Conservation (phyloP, 1,140 invertebrate genomes). For the Drosophila ercepeae region DNA sequence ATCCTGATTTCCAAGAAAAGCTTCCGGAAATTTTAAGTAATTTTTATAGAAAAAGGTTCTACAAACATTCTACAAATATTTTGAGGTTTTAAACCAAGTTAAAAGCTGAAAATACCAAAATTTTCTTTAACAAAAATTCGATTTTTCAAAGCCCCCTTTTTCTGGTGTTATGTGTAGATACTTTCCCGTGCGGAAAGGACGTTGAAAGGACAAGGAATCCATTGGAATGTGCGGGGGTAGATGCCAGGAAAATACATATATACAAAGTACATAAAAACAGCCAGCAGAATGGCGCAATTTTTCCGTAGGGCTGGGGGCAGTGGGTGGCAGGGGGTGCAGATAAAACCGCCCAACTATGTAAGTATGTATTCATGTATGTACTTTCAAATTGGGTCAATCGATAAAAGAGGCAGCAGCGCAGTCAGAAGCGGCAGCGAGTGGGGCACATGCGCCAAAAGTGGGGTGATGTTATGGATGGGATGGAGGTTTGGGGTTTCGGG, state of each 20-base stretch:
- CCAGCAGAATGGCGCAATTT: slow-evolving; percentile 34
- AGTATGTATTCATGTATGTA: slow-evolving; percentile 36
- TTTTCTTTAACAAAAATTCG: background rate
- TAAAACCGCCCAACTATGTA: slow-evolving; percentile 48
- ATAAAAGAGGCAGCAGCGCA: slow-evolving; percentile 58
- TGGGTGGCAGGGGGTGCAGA: slow-evolving; percentile 17
- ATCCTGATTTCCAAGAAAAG: too few species aligned
- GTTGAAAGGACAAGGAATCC: slow-evolving; percentile 74
- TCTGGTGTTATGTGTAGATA: too few species aligned
- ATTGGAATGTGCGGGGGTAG: slow-evolving; percentile 37
- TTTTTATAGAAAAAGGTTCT: too few species aligned
- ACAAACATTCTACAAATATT: background rate
- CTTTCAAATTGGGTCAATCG: slow-evolving; percentile 73
- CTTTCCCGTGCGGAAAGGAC: slow-evolving; percentile 68
- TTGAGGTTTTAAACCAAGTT: background rate
- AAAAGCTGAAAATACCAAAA: background rate
- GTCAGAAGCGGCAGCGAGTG: slow-evolving; percentile 11
- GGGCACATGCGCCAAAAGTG: slow-evolving; percentile 66
- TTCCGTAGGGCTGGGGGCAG: slow-evolving; percentile 1
- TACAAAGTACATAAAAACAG: slow-evolving; percentile 5
- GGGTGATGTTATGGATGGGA: background rate
- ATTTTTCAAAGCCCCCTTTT: slow-evolving; percentile 8
- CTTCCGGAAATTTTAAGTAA: too few species aligned
- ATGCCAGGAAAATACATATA: slow-evolving; percentile 18
- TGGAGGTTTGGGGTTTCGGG: slow-evolving; percentile 2